Evolutionary conservation across 2,113 vertebrate genomes (phyloP), one percentile per base, ranked within the genome.

Genomic region (Peromyscus maniculatus): DNA sequence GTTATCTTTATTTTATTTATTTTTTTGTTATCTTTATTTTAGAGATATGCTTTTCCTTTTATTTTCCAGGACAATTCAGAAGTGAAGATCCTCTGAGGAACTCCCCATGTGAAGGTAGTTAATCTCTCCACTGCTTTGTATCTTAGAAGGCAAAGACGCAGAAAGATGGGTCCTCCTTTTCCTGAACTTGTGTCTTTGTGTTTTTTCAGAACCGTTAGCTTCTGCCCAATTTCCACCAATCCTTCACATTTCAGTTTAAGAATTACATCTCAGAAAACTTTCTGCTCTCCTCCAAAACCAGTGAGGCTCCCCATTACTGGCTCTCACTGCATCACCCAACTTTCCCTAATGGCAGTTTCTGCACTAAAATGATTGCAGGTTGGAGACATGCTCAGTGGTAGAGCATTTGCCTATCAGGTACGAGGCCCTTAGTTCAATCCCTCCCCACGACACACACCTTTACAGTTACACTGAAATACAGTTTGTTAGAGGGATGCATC

Each of bases 211-310:
- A 82, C 4, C 59, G 33, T 87, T 93, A 46, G 91, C 28, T 59
- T 72, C 89, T 79, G 59, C 21, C 8, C 31, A 92, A 87, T 92
- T 94, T 33, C 28, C 62, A 89, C 36, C 31, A 87, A 80, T 55
- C 16, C 10, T 83, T 93, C 55, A 94, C 80, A 87, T 97, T 97
- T 95, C 55, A 82, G 26, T 62, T 92, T 82, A 95, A 89, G 83
- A 90, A 31, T 92, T 64, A 75, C 57, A 86, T 86, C 64, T 79
- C 62, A 66, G 66, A 91, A 57, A 55, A 36, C 69, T 5, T 75
- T 84, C 79, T 52, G 2, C 36, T 75, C 17, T 28, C 39, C 71
- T 93, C 49, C 49, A 86, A 86, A 72, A 62, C 21, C 52, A 43
- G 31, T 36, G 43, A 33, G 36, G 55, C 67, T 82, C 16, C n/a